phyloP scores from a whole-genome alignment of 2,797 vertebrate genomes.

The Rhincodon typus region DNA sequence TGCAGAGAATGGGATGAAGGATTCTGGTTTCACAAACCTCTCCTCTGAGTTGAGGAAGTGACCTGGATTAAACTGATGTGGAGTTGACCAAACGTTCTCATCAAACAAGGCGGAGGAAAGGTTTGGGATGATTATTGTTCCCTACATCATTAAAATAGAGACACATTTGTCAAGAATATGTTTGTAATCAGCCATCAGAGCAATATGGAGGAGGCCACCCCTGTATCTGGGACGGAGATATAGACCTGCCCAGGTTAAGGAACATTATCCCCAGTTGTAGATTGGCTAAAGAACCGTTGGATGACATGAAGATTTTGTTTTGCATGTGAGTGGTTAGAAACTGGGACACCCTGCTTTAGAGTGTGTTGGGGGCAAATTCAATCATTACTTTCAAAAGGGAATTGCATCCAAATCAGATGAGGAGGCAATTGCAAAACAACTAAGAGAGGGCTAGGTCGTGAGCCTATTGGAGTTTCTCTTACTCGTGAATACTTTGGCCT shows the following conservation, averaged over 20 bases:
- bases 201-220: not conserved
- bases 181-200: not conserved
- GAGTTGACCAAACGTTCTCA: slow-evolving; percentile 59
- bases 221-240: not conserved
- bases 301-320: not conserved
- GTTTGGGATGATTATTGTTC: slow-evolving; percentile 58
- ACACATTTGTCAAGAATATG: not conserved
- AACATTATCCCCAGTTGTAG: not conserved
- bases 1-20: slow-evolving; percentile 62
- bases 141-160: slow-evolving; percentile 44
- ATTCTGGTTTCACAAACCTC: slow-evolving; percentile 59
- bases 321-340: too few species aligned
- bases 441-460: not conserved
- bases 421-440: not conserved
- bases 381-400: not conserved
- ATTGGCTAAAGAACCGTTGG: not conserved
- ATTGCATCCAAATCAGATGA: not conserved
- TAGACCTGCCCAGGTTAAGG: not conserved
- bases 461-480: not conserved
- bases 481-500: not conserved
- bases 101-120: slow-evolving; percentile 52
- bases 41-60: slow-evolving; percentile 59
- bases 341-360: not conserved
- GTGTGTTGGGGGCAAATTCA: not conserved
- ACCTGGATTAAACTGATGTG: slow-evolving; percentile 58